Base-by-base conservation (phyloP, 1,140 invertebrate species). In the Cotesia glomerata region DNA sequence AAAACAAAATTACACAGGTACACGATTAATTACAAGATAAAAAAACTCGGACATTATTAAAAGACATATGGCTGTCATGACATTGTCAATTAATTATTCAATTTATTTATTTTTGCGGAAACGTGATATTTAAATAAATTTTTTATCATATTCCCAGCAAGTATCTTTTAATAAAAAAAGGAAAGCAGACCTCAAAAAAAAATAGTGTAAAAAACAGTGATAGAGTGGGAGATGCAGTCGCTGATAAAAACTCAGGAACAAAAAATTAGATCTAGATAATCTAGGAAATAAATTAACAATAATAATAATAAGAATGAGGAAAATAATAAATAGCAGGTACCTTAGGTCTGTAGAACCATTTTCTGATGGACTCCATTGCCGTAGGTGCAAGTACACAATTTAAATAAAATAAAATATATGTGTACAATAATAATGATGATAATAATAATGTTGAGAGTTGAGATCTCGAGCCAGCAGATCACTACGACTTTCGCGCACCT, bases 341-440 rank as follows among this genome's bases (percentile, higher is more conserved):
- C 92, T 95, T 95, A 79, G 95, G 95, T 89, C 92, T 95, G 88
- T 95, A 95, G 83, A 96, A 93, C 94, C 94, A 96, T 89, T 94
- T 95, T 89, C 95, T 90, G 80, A 96, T 89, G 77, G 94, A 95
- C 89, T 95, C 93, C 95, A 96, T 95, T 73, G 75, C 68, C 62
- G 73, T 74, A 74, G 8, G n/a, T 26, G 32, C 13, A 9, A 32
- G 18, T 68, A 54, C 11, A 32, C 34, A 51, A 58, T 58, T 32
- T 13, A 58, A 59, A 39, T 13, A 64, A 5, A 8, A 1, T 5
- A 4, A 64, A 64, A 35, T n/a, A 62, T 35, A 35, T 58, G 32
- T 26, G 11, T 5, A 26, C 8, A 65, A 49, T 65, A 16, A 45
- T 65, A 5, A 65, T 14, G n/a, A 65, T 13, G 16, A 65, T 39